These are phyloP conservation scores for Cephus pygmeus DNA, from an alignment of 2,888 invertebrate genomes.

Conservation along the genomic window DNA sequence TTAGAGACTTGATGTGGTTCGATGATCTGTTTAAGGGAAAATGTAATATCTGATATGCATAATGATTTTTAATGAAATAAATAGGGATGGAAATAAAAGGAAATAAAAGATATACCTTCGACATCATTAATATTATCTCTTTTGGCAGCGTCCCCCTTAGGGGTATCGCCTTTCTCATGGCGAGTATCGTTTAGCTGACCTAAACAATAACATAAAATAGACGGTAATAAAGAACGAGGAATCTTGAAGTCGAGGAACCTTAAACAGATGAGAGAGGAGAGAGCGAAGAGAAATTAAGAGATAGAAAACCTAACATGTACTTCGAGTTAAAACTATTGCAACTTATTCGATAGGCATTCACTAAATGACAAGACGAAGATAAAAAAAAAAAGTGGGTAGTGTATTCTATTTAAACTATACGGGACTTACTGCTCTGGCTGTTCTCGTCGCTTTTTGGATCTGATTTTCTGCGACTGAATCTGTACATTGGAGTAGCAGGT, in stretches of 20 bases:
- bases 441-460: slow-evolving; percentile 58
- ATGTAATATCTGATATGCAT: too few relatives aligned
- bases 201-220: slow-evolving; percentile 43
- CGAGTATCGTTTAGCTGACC: slow-evolving; percentile 60
- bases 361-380: not conserved
- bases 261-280: too few relatives aligned
- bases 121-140: slow-evolving; percentile 58
- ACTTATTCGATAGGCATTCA: not conserved
- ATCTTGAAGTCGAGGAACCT: too few relatives aligned
- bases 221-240: not conserved
- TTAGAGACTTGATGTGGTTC: too few relatives aligned
- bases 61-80: too few relatives aligned
- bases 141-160: slow-evolving; percentile 56
- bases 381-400: not conserved
- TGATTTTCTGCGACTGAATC: slow-evolving; percentile 58
- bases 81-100: slow-evolving; percentile 27
- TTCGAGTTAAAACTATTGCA: not conserved
- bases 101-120: slow-evolving; percentile 57
- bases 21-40: too few relatives aligned
- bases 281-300: too few relatives aligned
- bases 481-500: slow-evolving; percentile 51
- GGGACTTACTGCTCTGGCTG: slow-evolving; percentile 57
- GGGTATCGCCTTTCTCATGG: slow-evolving; percentile 56
- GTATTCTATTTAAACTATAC: not conserved
- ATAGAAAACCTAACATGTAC: not conserved